These are phyloP conservation scores for Callosobruchus maculatus DNA, from an alignment of 2,888 invertebrate species.

Conservation along the genomic window DNA sequence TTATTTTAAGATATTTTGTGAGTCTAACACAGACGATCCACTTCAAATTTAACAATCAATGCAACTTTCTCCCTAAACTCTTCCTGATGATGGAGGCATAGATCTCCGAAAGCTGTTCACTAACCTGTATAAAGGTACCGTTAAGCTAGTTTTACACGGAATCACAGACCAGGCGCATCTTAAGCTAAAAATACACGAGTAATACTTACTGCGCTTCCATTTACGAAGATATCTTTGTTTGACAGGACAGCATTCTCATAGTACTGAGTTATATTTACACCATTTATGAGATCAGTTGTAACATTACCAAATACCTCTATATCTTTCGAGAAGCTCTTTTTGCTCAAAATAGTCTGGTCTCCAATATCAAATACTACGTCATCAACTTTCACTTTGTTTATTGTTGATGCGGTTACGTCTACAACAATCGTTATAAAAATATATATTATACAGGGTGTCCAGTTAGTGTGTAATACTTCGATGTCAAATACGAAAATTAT, in stretches of 20 bases:
- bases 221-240: slow-evolving; percentile 16
- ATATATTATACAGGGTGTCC: background rate
- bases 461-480: no score
- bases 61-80: no score
- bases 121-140: no score
- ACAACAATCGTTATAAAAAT: slow-evolving; percentile 8
- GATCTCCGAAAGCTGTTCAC: no score
- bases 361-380: slow-evolving; percentile 39
- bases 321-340: slow-evolving; percentile 35
- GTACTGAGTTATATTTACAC: slow-evolving; percentile 27
- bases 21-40: no score
- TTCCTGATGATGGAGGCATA: no score
- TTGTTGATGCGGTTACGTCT: slow-evolving; percentile 32
- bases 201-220: slow-evolving; percentile 31
- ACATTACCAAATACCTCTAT: slow-evolving; percentile 33
- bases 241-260: slow-evolving; percentile 26
- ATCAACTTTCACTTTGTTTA: slow-evolving; percentile 36
- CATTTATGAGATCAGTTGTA: slow-evolving; percentile 29
- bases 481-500: no score
- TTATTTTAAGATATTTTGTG: no score
- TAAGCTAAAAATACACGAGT: no score
- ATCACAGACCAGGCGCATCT: no score
- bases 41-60: no score
- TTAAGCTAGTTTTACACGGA: no score
- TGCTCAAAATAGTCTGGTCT: slow-evolving; percentile 24